Base-by-base conservation (phyloP, 2,888 invertebrate genomes). In the Drosophila helvetica region DNA sequence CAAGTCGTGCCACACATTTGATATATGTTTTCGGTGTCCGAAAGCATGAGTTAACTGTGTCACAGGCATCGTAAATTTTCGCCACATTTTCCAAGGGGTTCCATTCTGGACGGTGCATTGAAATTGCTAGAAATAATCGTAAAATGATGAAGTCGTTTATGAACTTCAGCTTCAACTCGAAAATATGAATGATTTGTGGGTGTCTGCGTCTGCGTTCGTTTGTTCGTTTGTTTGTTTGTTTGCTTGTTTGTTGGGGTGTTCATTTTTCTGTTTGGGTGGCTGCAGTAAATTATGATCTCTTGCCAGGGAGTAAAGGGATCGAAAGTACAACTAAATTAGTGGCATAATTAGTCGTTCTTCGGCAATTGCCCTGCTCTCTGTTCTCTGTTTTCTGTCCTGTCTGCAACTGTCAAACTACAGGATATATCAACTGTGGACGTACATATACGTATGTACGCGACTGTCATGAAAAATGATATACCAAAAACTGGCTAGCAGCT, bases 51-150 rank as follows among this genome's bases (percentile, higher is more conserved):
- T 85, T 85, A 85, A 85, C 85, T 85, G 85, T 85, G 85, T 85
- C 85, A 85, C 85, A 85, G 86, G 84, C 85, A 84, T 85, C 87
- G 85, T 85, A 86, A 86, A 86, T 86, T 86, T 84, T 84, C 85
- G 75, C 81, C 79, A 80, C 80, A 78, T 80, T 75, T 73, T 78
- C 59, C 63, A 59, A 53, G 51, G 51, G 56, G 52, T 50, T 22
- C 48, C 4, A 52, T 45, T n/a, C 12, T 8, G 22, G 42, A 5
- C n/a, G 22, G 22, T 82, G 79, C 83, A 83, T 75, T 86, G 83
- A 86, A 86, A 83, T 83, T 80, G 81, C 86, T 84, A 81, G 84
- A 84, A 84, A 80, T 85, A 85, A 85, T 85, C 85, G 85, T 78
- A 81, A 86, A 84, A 85, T 86, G 82, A 85, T 85, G 85, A 86